A percentile compares a stretch with the other conserved stretches of the same genome.
Conservation (phyloP, 2,113 vertebrate genomes). For the Dissostichus mawsoni region DNA sequence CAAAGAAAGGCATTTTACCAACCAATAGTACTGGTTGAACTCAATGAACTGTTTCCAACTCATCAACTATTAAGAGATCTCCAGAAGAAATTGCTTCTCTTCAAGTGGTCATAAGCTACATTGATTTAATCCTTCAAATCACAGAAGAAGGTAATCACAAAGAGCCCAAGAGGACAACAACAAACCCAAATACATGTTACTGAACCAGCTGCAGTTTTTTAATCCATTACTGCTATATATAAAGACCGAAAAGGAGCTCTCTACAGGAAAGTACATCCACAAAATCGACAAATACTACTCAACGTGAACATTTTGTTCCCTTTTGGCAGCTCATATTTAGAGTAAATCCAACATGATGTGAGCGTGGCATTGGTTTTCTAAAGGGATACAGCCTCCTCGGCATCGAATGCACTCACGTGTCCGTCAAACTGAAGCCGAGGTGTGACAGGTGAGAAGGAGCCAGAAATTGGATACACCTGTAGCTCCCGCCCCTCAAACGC, state of each 20-base stretch:
- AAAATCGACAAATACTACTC: background rate
- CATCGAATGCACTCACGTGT: constrained; percentile 32
- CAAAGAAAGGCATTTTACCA: background rate
- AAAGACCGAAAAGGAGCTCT: background rate
- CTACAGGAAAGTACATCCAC: background rate
- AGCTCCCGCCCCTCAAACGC: constrained; percentile 27
- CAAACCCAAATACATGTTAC: too few species aligned
- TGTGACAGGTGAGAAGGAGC: constrained; percentile 71
- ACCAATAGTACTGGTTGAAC: background rate
- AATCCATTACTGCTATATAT: background rate
- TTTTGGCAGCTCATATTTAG: constrained; percentile 10
- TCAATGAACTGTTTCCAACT: too few species aligned
- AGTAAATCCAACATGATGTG: constrained; percentile 16
- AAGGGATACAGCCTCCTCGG: constrained; percentile 34
- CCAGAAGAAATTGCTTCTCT: background rate
- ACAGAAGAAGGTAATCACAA: background rate
- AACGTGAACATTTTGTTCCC: background rate
- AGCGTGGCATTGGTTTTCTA: constrained; percentile 5
- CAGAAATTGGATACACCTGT: constrained; percentile 71
- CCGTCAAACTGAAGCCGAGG: constrained; percentile 61
- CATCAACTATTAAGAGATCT: too few species aligned
- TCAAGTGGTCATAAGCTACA: background rate
- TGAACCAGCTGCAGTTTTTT: background rate
- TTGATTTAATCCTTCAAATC: too few species aligned
- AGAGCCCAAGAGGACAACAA: background rate